phyloP scores from a whole-genome alignment of 2,113 vertebrate genomes.

The Puma concolor region DNA sequence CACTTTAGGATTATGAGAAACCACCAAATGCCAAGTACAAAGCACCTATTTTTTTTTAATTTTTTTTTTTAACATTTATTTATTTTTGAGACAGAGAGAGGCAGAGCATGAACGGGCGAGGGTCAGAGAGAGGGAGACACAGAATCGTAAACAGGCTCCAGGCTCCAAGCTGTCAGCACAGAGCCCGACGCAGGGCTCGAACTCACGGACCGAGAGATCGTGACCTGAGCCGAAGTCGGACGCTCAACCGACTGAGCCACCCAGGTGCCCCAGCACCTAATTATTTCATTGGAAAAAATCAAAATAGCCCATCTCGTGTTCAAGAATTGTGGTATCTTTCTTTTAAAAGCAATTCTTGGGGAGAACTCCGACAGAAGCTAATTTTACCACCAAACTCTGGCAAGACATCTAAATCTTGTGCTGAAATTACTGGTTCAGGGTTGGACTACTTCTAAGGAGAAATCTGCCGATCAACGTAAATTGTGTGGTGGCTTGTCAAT shows the following conservation, averaged over 20 bases:
- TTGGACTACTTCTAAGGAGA: constrained; percentile 44
- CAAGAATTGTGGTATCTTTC: not conserved
- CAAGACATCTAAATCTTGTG: constrained; percentile 64
- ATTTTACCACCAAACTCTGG: constrained; percentile 25
- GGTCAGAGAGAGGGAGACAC: no score
- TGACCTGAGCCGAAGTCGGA: no score
- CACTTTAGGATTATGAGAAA: not conserved
- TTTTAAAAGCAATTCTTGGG: constrained; percentile 7
- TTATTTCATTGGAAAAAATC: no score
- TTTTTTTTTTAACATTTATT: no score
- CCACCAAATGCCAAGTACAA: not conserved
- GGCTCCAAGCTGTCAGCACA: no score
- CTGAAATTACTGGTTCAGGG: constrained; percentile 56
- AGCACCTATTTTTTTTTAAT: not conserved
- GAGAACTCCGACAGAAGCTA: not conserved
- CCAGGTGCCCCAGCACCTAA: not conserved
- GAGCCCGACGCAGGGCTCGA: no score
- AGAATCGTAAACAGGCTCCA: no score
- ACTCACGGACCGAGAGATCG: no score
- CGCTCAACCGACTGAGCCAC: no score
- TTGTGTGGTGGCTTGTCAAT: constrained; percentile 64
- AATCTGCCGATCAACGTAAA: constrained; percentile 71
- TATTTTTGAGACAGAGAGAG: no score
- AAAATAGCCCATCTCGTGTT: not conserved
- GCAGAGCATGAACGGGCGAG: no score